These are phyloP conservation scores for Pteronotus mesoamericanus DNA, from an alignment of 2,797 vertebrate genomes.

Conservation along the genomic window DNA sequence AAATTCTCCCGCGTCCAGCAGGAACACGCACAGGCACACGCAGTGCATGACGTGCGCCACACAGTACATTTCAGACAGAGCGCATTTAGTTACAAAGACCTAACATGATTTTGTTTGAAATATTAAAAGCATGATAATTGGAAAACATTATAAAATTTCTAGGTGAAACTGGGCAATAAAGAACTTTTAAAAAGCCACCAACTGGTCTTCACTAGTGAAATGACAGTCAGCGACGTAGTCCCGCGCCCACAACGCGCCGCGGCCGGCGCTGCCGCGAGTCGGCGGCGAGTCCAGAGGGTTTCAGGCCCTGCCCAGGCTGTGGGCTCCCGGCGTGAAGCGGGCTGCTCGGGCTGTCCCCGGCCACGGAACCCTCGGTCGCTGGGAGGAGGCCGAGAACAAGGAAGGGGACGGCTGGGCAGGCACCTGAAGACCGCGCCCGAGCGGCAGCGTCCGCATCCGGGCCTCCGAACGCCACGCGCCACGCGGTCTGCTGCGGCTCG, in stretches of 20 bases:
- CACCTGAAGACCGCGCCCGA: neutral
- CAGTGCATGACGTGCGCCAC: constrained; percentile 14
- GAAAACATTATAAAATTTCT: constrained; percentile 44
- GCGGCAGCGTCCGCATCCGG: neutral
- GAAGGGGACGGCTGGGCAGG: constrained; percentile 65
- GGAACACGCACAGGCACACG: neutral
- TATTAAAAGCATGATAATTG: constrained; percentile 18
- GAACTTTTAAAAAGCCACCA: constrained; percentile 23
- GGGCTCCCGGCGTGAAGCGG: neutral
- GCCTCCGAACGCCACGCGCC: neutral
- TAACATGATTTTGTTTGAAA: constrained; percentile 34
- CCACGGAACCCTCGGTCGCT: neutral
- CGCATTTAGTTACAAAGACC: constrained; percentile 36
- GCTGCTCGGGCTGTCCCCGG: neutral
- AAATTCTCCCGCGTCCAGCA: constrained; percentile 44
- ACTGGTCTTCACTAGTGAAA: neutral
- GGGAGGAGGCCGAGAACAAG: too few species aligned
- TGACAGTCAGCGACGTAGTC: neutral
- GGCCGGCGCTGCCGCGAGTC: neutral
- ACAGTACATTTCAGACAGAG: constrained; percentile 57
- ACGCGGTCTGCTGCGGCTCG: neutral
- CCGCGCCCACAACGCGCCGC: neutral
- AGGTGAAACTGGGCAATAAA: neutral
- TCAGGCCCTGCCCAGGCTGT: neutral
- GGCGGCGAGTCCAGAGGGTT: neutral